These are phyloP conservation scores for Drosophila repletoides DNA, from an alignment of 1,140 invertebrate genomes.

Conservation along the genomic window DNA sequence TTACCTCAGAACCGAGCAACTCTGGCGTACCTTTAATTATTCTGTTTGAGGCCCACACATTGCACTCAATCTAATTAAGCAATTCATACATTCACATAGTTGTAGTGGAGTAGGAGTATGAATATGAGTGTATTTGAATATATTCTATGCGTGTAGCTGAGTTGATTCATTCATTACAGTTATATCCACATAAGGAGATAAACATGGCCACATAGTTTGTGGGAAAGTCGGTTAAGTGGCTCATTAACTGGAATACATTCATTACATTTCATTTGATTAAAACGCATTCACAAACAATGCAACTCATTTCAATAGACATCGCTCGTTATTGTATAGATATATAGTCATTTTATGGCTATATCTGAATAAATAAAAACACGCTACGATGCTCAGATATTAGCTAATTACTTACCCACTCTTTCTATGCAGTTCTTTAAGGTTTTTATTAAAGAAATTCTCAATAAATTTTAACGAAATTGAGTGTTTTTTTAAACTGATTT, in stretches of 20 bases:
- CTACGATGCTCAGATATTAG: too few species aligned
- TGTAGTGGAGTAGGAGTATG: too few species aligned
- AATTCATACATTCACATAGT: constrained; percentile 8
- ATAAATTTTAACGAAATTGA: too few species aligned
- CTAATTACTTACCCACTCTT: too few species aligned
- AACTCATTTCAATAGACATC: not conserved
- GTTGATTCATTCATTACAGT: constrained; percentile 10
- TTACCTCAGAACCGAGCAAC: constrained; percentile 16
- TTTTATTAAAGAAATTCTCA: too few species aligned
- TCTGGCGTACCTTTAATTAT: constrained; percentile 41
- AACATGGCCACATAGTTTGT: constrained; percentile 6
- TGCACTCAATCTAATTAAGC: constrained; percentile 63
- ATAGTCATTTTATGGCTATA: not conserved
- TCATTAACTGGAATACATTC: constrained; percentile 61
- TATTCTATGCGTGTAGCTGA: not conserved
- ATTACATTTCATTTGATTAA: constrained; percentile 51
- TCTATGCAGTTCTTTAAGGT: too few species aligned
- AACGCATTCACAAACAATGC: constrained; percentile 47
- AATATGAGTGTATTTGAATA: too few species aligned
- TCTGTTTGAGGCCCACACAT: constrained; percentile 38
- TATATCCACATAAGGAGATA: not conserved
- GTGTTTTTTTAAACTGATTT: too few species aligned
- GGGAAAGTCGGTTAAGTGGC: constrained; percentile 69
- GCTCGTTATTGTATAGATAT: not conserved
- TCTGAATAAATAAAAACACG: too few species aligned